Evolutionary conservation across 1,140 invertebrate species (phyloP).

Genomic region (Pseudomyrmex sp.): DNA sequence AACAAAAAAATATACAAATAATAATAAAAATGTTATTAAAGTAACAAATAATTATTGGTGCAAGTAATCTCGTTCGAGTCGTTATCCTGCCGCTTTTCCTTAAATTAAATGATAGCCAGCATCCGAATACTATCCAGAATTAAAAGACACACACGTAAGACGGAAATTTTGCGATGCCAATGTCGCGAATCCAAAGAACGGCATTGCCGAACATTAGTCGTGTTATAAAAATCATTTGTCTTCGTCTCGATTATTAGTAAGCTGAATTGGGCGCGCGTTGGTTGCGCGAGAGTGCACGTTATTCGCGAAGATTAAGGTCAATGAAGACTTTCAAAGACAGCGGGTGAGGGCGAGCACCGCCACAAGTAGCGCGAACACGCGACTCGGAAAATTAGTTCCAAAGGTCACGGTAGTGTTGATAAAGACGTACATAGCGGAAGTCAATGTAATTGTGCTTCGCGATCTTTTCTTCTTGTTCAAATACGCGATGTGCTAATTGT

Average conservation of each 20-base stretch:
- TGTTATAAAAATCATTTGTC: constrained; percentile 52
- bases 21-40: too few relatives aligned
- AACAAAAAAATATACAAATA: too few relatives aligned
- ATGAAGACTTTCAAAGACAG: constrained; percentile 49
- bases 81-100: too few relatives aligned
- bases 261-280: constrained; percentile 41
- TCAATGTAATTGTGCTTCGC: neutral
- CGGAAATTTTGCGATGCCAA: neutral
- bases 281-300: constrained; percentile 23
- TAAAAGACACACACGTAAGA: too few relatives aligned
- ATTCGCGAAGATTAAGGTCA: constrained; percentile 60
- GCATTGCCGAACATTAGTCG: too few relatives aligned
- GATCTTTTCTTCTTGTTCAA: neutral
- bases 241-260: constrained; percentile 22
- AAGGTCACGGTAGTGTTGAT: constrained; percentile 45
- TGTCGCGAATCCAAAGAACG: neutral
- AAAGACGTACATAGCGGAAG: constrained; percentile 27
- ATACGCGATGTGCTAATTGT: constrained; percentile 6
- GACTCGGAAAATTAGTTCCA: constrained; percentile 56
- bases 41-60: too few relatives aligned
- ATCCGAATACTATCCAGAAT: neutral
- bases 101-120: neutral
- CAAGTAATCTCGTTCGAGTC: too few relatives aligned
- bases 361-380: constrained; percentile 45
- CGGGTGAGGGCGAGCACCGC: constrained; percentile 6